Base-by-base conservation (phyloP, 2,888 invertebrate species). In the Drosophila glabriapex region DNA sequence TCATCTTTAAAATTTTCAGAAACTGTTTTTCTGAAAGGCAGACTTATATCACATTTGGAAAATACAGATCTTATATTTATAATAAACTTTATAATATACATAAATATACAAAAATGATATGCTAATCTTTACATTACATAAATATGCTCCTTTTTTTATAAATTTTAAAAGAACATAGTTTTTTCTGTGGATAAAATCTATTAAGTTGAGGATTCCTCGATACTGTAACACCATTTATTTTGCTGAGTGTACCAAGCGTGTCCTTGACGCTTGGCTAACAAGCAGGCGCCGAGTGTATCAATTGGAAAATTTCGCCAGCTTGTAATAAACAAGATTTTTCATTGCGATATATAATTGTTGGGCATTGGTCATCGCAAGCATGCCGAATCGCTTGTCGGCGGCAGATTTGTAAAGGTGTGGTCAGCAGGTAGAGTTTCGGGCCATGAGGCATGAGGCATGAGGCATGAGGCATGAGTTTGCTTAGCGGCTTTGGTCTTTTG, bases 301-400 rank as follows among this genome's bases (percentile, higher is more conserved):
- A 83, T 89, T 80, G 80, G 82, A 80, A 82, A 84, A 85, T 91
- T 92, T 92, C 87, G 92, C 91, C 83, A 90, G 90, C 65, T 84
- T 86, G 88, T 89, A 85, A 89, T 90, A 92, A 92, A 92, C 91
- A 91, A 91, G 85, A 92, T 92, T 86, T 79, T 86, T 61, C 85
- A 89, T 80, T 85, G 78, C 89, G 91, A 86, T 90, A 85, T 63
- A 49, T 25, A 14, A 28, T 37, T 9, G 37, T 55, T 56, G 28
- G 67, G 61, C 49, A 63, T 49, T 65, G 68, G 63, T 56, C 68
- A 68, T 69, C 63, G 72, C 76, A 56, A 29, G 84, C 91, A 78
- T 88, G 83, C 65, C 92, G 86, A 91, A 91, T 92, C 28, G 74
- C 71, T 70, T 35, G 63, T 39, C 65, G 83, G 89, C 91, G 91